phyloP scores from a whole-genome alignment of 2,113 vertebrate species.

The Dryoscopus gambensis region DNA sequence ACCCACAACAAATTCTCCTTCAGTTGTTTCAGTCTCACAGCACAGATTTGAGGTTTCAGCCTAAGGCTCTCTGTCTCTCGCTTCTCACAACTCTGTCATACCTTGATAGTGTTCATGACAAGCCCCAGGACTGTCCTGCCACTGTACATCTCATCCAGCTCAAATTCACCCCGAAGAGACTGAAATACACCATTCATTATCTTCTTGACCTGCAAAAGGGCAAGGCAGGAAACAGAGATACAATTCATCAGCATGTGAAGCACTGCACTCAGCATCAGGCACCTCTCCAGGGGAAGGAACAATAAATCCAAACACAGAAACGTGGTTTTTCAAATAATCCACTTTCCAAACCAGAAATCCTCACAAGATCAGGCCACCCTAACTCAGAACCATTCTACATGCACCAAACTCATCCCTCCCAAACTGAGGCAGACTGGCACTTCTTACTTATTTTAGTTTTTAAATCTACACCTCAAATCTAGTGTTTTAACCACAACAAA shows the following conservation, averaged over 20 bases:
- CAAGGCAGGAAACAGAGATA: neutral
- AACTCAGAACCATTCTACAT: neutral
- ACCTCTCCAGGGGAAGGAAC: neutral
- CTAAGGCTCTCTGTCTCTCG: neutral
- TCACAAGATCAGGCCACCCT: fast-evolving
- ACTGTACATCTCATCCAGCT: slow-evolving; percentile 82
- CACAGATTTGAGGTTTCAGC: fast-evolving
- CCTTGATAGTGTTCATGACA: slow-evolving; percentile 92
- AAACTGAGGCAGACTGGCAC: neutral
- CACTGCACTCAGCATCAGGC: neutral
- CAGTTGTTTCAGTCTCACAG: neutral
- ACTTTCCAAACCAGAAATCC: neutral
- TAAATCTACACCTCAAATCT: neutral
- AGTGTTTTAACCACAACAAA: neutral
- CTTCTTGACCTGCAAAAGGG: slow-evolving; percentile 84
- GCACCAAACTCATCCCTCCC: neutral
- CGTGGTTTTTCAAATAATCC: neutral
- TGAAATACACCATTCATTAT: slow-evolving; percentile 97
- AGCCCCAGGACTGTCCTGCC: slow-evolving; percentile 82
- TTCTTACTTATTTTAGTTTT: neutral
- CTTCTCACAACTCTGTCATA: neutral
- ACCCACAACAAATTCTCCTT: neutral
- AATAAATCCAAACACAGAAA: neutral
- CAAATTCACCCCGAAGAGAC: slow-evolving; percentile 86
- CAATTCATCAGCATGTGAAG: neutral